Base-by-base conservation (phyloP, 35 echinoderm and acorn worm genomes). In the Lytechinus pictus region DNA sequence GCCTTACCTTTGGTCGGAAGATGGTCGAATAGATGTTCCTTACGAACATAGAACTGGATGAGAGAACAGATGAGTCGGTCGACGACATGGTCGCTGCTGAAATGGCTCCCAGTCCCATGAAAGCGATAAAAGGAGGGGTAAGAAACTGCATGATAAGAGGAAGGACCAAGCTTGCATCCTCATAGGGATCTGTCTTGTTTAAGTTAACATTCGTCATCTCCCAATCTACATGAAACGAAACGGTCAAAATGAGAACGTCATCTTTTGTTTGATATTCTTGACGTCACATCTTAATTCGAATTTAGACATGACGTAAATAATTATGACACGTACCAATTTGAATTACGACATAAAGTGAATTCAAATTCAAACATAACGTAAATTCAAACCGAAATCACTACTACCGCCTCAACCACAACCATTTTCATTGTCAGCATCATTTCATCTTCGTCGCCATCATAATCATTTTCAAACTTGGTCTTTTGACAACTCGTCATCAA, bases 51-150 rank as follows among this genome's bases (percentile, higher is more conserved):
- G 97, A 97, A 54, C 95, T 97, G 27, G 97, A 56, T 4, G 97
- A 96, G 29, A 97, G 96, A 8, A 97, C 71, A 11, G 97, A 97
- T 1, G 97, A 97, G 86, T 97, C 97, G 9, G 97, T 94, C 4
- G 97, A 97, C 3, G 97, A 97, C 97, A 97, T 97, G 6, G 96
- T 96, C 27, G 97, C 97, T 57, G 97, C 97, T 1, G 96, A 96
- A 27, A 97, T 94, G 28, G 97, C 97, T 9, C 97, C 97, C 13
- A 97, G 96, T 33, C 97, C 97, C 27, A 97, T 28, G 96, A 97
- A 96, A 13, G 97, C 96, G 44, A 97, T 94, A 10, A 54, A 92
- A 7, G 94, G 92, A 44, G 97, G 97, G 10, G 95, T 96, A 7
- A 97, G 96, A 86, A 95, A 97, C 92, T 97, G 97, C 6, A 97